Conservation (phyloP, 2,888 invertebrate species). For the Uropetala carovei region DNA sequence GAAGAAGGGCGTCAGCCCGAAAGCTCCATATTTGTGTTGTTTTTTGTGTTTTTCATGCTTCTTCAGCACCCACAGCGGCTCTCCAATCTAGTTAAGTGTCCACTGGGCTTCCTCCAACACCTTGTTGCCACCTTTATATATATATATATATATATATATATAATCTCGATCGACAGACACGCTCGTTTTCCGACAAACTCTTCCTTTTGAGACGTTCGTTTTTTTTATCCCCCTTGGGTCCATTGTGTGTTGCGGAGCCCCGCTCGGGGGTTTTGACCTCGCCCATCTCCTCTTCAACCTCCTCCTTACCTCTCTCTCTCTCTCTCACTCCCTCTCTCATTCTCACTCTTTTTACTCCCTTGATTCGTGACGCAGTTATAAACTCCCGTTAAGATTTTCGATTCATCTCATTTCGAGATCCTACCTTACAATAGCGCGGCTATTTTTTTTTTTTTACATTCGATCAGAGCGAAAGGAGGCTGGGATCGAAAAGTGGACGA, state of each 20-base stretch:
- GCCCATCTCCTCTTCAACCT: neutral
- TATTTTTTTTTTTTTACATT: no score
- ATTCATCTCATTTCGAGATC: neutral
- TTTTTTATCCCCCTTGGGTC: neutral
- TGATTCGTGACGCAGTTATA: constrained; percentile 3
- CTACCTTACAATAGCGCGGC: neutral
- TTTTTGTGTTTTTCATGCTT: no score
- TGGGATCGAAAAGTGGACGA: neutral
- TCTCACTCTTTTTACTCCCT: neutral
- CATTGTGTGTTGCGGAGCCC: neutral
- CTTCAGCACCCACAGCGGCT: no score
- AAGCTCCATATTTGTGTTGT: no score
- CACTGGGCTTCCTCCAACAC: no score
- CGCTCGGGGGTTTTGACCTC: neutral
- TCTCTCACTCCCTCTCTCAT: neutral
- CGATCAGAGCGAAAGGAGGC: neutral
- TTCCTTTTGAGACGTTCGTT: no score
- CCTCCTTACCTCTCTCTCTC: neutral
- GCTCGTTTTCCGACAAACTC: no score
- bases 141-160: no score
- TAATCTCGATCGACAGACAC: no score
- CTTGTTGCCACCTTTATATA: no score
- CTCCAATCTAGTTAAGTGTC: no score
- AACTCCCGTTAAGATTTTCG: constrained; percentile 32
- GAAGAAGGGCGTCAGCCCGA: no score